Conservation (phyloP, 1,140 invertebrate species). For the Lanistes nyassanus region DNA sequence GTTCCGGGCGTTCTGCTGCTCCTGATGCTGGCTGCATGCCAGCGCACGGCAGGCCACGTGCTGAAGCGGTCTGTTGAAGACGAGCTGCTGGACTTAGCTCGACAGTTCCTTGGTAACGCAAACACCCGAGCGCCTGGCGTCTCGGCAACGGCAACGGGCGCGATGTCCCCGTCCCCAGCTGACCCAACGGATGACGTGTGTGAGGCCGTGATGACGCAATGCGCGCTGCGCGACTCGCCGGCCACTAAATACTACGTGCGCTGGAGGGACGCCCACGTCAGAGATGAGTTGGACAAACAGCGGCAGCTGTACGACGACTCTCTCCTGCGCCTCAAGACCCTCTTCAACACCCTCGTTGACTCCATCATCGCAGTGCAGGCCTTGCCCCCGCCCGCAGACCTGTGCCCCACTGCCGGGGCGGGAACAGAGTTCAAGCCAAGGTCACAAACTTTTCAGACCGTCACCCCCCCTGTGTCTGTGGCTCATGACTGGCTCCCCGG, state of each 20-base stretch:
- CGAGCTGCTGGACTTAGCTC: too few species aligned
- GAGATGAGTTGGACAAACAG: not conserved
- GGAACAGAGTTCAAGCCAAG: not conserved
- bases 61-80: too few species aligned
- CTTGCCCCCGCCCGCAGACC: not conserved
- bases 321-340: not conserved
- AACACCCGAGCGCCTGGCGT: too few species aligned
- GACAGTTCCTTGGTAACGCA: too few species aligned
- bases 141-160: too few species aligned
- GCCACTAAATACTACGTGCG: not conserved
- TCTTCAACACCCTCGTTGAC: not conserved
- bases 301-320: not conserved
- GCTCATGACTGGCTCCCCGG: not conserved
- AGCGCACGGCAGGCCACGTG: constrained; percentile 48
- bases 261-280: not conserved
- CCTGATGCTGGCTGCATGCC: constrained; percentile 49
- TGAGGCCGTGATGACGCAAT: not conserved
- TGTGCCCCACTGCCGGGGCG: not conserved
- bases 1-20: too few species aligned
- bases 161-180: not conserved
- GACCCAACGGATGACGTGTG: not conserved
- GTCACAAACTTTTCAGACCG: not conserved
- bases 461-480: not conserved
- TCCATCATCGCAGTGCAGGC: not conserved
- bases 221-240: not conserved